Base-by-base conservation (phyloP, 2,888 invertebrate species). In the Amblyteles armatorius region DNA sequence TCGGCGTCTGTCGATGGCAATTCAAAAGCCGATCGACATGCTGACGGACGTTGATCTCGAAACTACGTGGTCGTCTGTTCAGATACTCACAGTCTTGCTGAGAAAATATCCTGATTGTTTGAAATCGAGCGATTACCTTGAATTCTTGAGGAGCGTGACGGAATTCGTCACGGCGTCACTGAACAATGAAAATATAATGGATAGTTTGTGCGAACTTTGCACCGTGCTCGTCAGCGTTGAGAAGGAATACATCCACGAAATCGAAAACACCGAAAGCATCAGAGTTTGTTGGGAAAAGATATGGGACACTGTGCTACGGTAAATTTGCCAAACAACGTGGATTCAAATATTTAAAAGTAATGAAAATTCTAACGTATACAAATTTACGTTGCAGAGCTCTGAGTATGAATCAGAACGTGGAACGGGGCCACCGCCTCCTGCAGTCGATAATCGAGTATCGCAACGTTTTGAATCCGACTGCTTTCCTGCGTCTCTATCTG, bases 371-470 rank as follows among this genome's bases (percentile, higher is more conserved):
- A 44, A 63, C 13, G 3, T 50, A 33, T 1, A 67, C n/a, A 48
- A 55, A 73, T 63, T 19, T 9, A 19, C 36, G 74, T 94, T 93
- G 83, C 86, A 95, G 95, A 87, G 94, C 94, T 52, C 91, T 95
- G 60, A 94, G 94, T 40, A 90, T 94, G 86, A 94, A 94, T 88
- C 94, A 94, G 80, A 94, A 94, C 77, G 94, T 94, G 84, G 84
- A 74, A 33, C 89, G 93, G 63, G 94, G 94, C 0, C 95, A 95
- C 88, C 89, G 88, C 36, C 90, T 95, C 9, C 87, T 95, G 1
- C 94, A 94, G 84, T 91, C 91, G 9, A 89, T 95, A 16, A 92
- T 95, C 55, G 84, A 84, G 9, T 85, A 91, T 73, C 89, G 92
- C 63, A 92, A 93, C 85, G 87, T 91, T 22, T 88, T 91, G 4